Conservation (phyloP, 2,113 vertebrate genomes). For the Phyllostomus hastatus region DNA sequence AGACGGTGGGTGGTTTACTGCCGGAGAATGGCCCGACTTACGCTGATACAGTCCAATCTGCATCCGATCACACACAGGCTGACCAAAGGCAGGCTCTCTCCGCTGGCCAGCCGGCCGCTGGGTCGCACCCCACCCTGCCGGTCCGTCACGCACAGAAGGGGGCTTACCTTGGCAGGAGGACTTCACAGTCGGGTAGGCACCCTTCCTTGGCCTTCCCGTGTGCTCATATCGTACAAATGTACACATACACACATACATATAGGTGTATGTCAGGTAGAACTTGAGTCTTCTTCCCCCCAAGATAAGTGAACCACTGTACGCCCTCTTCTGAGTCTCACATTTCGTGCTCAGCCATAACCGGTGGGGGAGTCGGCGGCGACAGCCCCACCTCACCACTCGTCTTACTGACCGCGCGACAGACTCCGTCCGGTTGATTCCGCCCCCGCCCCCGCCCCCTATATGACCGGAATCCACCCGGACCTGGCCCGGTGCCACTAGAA, state of each 20-base stretch:
- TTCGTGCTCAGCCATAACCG: background rate
- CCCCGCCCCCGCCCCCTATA: background rate
- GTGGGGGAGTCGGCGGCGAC: background rate
- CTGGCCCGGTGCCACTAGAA: background rate
- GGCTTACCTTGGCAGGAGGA: background rate
- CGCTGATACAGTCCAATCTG: background rate
- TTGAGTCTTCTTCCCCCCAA: background rate
- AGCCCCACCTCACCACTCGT: background rate
- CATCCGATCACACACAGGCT: background rate
- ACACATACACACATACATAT: background rate
- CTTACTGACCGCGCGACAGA: background rate
- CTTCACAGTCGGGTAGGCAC: background rate
- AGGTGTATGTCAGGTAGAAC: background rate
- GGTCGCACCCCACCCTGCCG: background rate
- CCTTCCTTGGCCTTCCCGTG: background rate
- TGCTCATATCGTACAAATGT: background rate
- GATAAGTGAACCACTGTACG: background rate
- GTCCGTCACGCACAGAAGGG: background rate
- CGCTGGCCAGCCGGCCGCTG: too few species aligned
- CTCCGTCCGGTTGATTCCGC: too few species aligned
- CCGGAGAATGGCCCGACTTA: background rate
- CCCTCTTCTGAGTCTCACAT: background rate
- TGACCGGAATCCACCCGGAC: background rate
- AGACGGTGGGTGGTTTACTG: background rate
- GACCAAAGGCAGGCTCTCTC: background rate